Evolutionary conservation across 2,797 vertebrate genomes (phyloP).

Genomic region (Enteromius trimaculatus): DNA sequence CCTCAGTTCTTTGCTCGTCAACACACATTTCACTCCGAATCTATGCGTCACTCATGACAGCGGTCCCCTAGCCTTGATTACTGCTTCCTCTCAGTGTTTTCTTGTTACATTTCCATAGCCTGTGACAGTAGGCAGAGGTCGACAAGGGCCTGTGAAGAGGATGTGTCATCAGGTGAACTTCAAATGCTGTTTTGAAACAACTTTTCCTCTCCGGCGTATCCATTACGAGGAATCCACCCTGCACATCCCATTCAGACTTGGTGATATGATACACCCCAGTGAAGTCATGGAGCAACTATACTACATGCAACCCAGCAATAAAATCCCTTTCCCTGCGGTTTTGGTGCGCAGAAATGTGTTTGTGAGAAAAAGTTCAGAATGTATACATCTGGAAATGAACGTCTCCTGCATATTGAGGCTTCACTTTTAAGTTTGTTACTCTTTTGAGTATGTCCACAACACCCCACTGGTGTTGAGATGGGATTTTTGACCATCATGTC

Average conservation of each 20-base stretch:
- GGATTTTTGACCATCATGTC: slow-evolving; percentile 49
- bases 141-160: slow-evolving; percentile 20
- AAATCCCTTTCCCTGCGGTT: slow-evolving; percentile 40
- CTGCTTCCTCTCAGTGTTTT: slow-evolving; percentile 28
- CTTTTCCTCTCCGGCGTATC: slow-evolving; percentile 47
- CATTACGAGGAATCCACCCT: slow-evolving; percentile 51
- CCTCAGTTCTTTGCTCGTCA: background rate
- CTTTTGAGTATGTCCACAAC: slow-evolving; percentile 28
- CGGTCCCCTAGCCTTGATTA: background rate
- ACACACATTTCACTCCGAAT: background rate
- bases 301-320: slow-evolving; percentile 43
- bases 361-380: slow-evolving; percentile 28
- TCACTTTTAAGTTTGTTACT: slow-evolving; percentile 43
- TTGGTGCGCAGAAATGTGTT: slow-evolving; percentile 27
- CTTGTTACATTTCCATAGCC: slow-evolving; percentile 30
- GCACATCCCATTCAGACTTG: slow-evolving; percentile 56
- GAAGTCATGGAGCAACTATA: slow-evolving; percentile 54
- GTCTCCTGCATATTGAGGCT: slow-evolving; percentile 4
- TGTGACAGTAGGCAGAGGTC: slow-evolving; percentile 32
- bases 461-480: slow-evolving; percentile 35
- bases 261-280: slow-evolving; percentile 68
- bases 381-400: slow-evolving; percentile 40
- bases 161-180: slow-evolving; percentile 48
- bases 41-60: background rate
- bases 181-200: slow-evolving; percentile 48